Evolutionary conservation across 2,888 invertebrate genomes (phyloP).

Genomic region (Melieria picta): DNA sequence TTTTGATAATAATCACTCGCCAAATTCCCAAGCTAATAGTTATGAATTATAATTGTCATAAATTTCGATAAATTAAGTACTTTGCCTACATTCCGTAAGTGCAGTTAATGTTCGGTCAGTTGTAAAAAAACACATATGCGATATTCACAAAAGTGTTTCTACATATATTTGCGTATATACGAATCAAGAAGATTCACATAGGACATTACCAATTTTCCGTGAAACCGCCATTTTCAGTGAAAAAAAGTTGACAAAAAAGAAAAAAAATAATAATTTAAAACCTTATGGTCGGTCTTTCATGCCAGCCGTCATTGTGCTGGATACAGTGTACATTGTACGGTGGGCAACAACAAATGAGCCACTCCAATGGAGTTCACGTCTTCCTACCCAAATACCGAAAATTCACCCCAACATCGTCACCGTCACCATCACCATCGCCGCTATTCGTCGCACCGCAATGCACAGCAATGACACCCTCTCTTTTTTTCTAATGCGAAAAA

Average conservation of each 20-base stretch:
- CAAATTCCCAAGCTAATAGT: too few species aligned
- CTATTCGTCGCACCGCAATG: constrained; percentile 20
- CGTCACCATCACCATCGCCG: constrained; percentile 19
- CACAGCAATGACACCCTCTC: constrained; percentile 42
- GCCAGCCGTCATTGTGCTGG: too few species aligned
- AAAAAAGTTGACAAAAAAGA: constrained; percentile 11
- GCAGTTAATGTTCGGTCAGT: too few species aligned
- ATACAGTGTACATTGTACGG: not conserved
- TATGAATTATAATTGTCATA: too few species aligned
- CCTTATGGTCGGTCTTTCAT: not conserved
- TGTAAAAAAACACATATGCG: too few species aligned
- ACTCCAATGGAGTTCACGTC: constrained; percentile 11
- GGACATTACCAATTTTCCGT: constrained; percentile 48
- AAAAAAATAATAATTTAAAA: not conserved
- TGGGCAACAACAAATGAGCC: constrained; percentile 17
- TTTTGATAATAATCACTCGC: too few species aligned
- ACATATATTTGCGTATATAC: not conserved
- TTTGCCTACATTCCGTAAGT: too few species aligned
- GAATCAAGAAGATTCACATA: not conserved
- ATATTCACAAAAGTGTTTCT: too few species aligned
- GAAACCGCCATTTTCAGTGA: constrained; percentile 41
- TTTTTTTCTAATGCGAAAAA: constrained; percentile 39
- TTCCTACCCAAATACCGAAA: not conserved
- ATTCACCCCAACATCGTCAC: constrained; percentile 18
- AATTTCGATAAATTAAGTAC: too few species aligned